Conservation (phyloP, 2,888 invertebrate genomes). For the Argynnis bischoffii region DNA sequence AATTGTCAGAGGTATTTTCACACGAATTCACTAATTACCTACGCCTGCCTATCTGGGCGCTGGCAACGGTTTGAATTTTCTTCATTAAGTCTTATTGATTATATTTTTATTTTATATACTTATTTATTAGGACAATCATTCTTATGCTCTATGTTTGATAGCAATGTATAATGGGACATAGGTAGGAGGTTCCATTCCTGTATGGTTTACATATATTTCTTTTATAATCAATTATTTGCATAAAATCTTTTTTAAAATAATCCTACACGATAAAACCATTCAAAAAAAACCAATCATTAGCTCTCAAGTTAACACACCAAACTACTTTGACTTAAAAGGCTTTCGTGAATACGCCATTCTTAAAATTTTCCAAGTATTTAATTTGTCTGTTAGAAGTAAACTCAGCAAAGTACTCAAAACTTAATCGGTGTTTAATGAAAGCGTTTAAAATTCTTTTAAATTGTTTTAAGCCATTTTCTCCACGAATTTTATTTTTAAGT, state of each 20-base stretch:
- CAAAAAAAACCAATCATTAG: too few relatives aligned
- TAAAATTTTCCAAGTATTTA: constrained; percentile 24
- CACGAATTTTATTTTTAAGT: constrained; percentile 14
- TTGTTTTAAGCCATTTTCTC: constrained; percentile 24
- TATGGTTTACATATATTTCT: too few relatives aligned
- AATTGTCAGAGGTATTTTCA: constrained; percentile 22
- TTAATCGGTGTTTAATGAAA: constrained; percentile 30
- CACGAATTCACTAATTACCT: constrained; percentile 25
- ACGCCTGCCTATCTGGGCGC: constrained; percentile 13
- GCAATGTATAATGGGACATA: too few relatives aligned
- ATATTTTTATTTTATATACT: not conserved
- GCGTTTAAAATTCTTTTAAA: constrained; percentile 32
- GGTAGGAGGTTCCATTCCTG: too few relatives aligned
- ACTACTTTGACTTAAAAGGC: not conserved
- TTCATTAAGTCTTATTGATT: constrained; percentile 9
- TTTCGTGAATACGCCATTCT: constrained; percentile 11
- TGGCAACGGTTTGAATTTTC: constrained; percentile 2
- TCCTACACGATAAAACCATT: too few relatives aligned
- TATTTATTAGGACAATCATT: not conserved
- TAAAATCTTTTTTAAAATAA: too few relatives aligned
- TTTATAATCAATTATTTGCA: too few relatives aligned
- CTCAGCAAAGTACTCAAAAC: constrained; percentile 29
- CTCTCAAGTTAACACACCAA: not conserved
- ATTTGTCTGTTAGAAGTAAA: constrained; percentile 30
- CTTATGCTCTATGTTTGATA: too few relatives aligned